These are phyloP conservation scores for Brachyistius frenatus DNA, from an alignment of 2,113 vertebrate species.

Conservation along the genomic window DNA sequence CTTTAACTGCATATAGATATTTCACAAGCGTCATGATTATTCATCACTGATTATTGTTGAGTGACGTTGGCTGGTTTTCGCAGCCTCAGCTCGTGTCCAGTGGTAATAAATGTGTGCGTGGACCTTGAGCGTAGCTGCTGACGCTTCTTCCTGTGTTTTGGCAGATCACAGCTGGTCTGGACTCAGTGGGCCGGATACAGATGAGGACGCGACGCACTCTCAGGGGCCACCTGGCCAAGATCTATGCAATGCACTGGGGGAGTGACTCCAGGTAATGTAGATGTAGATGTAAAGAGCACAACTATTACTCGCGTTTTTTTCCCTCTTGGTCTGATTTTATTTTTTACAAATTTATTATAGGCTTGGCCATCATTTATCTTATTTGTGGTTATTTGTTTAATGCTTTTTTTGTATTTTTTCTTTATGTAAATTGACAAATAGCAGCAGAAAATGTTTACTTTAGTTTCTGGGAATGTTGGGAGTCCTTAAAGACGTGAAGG, in stretches of 20 bases:
- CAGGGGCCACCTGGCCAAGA: constrained; percentile 97
- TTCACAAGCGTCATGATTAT: neutral
- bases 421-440: too few relatives aligned
- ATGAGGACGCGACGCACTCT: constrained; percentile 97
- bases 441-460: neutral
- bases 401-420: neutral
- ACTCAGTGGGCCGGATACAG: constrained; percentile 96
- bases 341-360: neutral
- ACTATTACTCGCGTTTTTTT: neutral
- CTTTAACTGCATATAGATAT: neutral
- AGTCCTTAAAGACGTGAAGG: neutral
- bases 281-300: too few relatives aligned
- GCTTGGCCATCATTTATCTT: too few relatives aligned
- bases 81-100: constrained; percentile 22
- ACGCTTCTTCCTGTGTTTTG: constrained; percentile 71
- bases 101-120: constrained; percentile 4
- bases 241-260: constrained; percentile 99
- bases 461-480: neutral
- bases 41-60: neutral
- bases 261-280: constrained; percentile 92
- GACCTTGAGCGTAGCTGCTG: constrained; percentile 23
- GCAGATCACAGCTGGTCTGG: constrained; percentile 97
- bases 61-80: neutral
- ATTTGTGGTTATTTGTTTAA: too few relatives aligned
- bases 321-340: neutral